Evolutionary conservation across 2,888 invertebrate species (phyloP).

Genomic region (Eupeodes latifasciatus): DNA sequence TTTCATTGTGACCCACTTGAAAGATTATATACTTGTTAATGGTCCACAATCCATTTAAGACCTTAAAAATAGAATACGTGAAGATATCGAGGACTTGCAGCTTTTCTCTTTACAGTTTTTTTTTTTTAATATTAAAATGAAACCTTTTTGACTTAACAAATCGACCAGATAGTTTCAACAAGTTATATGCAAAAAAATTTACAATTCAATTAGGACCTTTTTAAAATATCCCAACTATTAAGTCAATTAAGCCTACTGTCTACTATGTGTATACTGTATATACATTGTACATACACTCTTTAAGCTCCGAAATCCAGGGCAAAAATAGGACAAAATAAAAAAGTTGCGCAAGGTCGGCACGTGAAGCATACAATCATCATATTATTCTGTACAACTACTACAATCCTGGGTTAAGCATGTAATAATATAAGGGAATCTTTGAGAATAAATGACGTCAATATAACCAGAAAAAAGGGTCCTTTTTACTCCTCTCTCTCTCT

Average conservation of each 20-base stretch:
- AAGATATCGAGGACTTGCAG: too few species aligned
- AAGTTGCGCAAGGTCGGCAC: slow-evolving; percentile 69
- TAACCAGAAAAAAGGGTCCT: slow-evolving; percentile 34
- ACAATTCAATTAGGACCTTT: too few species aligned
- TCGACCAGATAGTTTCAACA: too few species aligned
- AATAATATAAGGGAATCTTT: slow-evolving; percentile 56
- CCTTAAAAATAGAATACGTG: too few species aligned
- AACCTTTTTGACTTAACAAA: too few species aligned
- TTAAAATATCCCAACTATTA: background rate
- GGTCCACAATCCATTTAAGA: too few species aligned
- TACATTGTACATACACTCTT: background rate
- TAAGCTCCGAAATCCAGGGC: slow-evolving; percentile 42
- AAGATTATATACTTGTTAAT: too few species aligned
- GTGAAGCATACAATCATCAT: slow-evolving; percentile 61
- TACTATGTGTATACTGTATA: too few species aligned
- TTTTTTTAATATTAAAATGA: too few species aligned
- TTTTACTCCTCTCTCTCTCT: background rate
- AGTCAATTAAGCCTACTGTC: slow-evolving; percentile 16
- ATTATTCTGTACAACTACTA: slow-evolving; percentile 52
- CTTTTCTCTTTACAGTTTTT: too few species aligned
- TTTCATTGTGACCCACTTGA: too few species aligned
- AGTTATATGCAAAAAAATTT: too few species aligned
- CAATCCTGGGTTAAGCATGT: slow-evolving; percentile 57
- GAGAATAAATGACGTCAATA: slow-evolving; percentile 61
- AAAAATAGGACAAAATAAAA: slow-evolving; percentile 48